A percentile compares a stretch with the other conserved stretches of the same genome.
Evolutionary conservation across 2,888 invertebrate genomes (phyloP).

Genomic region (Meta bourneti): DNA sequence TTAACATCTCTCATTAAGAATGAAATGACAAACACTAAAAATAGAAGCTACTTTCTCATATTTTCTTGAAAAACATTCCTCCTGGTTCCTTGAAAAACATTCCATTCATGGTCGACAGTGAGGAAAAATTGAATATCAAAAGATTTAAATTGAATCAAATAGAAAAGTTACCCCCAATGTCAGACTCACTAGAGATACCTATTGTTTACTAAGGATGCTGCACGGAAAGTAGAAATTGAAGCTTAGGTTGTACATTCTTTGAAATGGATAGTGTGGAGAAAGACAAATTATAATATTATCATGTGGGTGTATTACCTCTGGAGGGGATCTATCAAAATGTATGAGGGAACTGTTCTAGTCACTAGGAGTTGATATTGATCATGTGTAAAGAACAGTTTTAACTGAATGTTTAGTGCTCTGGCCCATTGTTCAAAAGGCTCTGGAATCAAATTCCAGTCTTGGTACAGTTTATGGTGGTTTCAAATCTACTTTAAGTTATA

Average conservation of each 20-base stretch:
- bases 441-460: neutral
- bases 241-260: neutral
- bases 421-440: neutral
- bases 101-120: neutral
- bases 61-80: neutral
- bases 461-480: neutral
- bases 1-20: too few relatives aligned
- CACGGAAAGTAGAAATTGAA: neutral
- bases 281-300: neutral
- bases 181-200: too few relatives aligned
- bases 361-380: too few relatives aligned
- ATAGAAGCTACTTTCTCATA: neutral
- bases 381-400: too few relatives aligned
- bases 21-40: neutral
- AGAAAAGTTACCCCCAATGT: too few relatives aligned
- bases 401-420: neutral
- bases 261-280: neutral
- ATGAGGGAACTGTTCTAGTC: too few relatives aligned
- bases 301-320: too few relatives aligned
- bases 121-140: neutral
- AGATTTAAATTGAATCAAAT: neutral
- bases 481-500: neutral
- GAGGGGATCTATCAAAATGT: too few relatives aligned
- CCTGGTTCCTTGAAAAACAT: neutral
- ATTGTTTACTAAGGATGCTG: neutral